A percentile compares a stretch with the other conserved stretches of the same genome.
phyloP scores from a whole-genome alignment of 2,113 vertebrate genomes.

The Centrocercus urophasianus region DNA sequence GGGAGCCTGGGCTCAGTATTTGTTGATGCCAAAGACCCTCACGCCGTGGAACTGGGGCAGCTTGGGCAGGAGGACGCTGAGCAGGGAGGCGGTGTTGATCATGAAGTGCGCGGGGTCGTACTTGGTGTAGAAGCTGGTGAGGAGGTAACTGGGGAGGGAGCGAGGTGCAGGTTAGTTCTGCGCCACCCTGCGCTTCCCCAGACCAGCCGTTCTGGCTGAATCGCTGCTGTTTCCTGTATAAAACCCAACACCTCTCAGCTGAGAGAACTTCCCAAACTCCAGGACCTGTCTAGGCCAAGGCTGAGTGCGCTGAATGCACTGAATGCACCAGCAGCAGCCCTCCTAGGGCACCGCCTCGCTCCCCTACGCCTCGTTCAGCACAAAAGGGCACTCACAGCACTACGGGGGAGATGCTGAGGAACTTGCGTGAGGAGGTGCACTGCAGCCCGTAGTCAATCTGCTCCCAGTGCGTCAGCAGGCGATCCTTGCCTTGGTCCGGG shows the following conservation, averaged over 20 bases:
- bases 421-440: slow-evolving; percentile 92
- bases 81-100: slow-evolving; percentile 89
- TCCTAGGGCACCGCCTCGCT: fast-evolving
- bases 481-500: slow-evolving; percentile 91
- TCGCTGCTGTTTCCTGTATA: fast-evolving
- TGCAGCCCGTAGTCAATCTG: slow-evolving; percentile 94
- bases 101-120: slow-evolving; percentile 90
- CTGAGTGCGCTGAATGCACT: background rate
- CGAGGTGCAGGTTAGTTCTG: background rate
- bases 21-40: slow-evolving; percentile 93
- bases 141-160: slow-evolving; percentile 83
- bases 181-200: background rate
- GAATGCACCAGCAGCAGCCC: background rate
- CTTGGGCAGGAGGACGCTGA: slow-evolving; percentile 92
- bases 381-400: slow-evolving; percentile 83
- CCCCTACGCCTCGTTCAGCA: fast-evolving
- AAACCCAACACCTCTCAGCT: background rate
- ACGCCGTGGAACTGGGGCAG: slow-evolving; percentile 95
- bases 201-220: background rate
- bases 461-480: slow-evolving; percentile 94
- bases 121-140: slow-evolving; percentile 96
- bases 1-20: slow-evolving; percentile 80
- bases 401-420: slow-evolving; percentile 93
- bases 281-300: fast-evolving
- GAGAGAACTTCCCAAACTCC: too few relatives aligned